A percentile compares a stretch with the other conserved stretches of the same genome.
phyloP scores from a whole-genome alignment of 2,113 vertebrate genomes.

The Amphilophus citrinellus region DNA sequence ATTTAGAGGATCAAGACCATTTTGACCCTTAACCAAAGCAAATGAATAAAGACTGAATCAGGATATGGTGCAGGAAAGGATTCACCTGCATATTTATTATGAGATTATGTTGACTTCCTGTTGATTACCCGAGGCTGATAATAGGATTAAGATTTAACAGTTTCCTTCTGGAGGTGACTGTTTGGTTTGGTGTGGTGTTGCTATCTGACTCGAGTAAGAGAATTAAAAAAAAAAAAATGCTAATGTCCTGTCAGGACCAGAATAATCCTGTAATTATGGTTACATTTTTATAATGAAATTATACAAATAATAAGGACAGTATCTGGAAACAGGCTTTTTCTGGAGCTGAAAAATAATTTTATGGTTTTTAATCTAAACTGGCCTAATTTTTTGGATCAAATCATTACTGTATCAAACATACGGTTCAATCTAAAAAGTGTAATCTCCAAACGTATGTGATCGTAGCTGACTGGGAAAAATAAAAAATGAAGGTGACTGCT shows the following conservation, averaged over 20 bases:
- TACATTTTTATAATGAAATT: constrained; percentile 37
- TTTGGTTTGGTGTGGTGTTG: background rate
- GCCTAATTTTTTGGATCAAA: background rate
- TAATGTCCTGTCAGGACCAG: background rate
- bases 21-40: background rate
- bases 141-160: background rate
- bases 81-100: background rate
- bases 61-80: background rate
- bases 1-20: background rate
- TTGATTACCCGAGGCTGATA: background rate
- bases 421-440: background rate
- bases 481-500: background rate
- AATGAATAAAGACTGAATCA: background rate
- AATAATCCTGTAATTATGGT: constrained; percentile 48
- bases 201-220: background rate
- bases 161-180: background rate
- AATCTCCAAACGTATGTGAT: background rate
- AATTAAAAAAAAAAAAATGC: background rate
- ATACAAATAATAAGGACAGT: background rate
- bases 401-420: background rate
- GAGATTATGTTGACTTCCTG: background rate
- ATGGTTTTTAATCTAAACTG: background rate
- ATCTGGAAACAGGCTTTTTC: background rate
- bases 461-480: background rate
- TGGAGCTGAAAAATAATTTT: background rate